phyloP scores from a whole-genome alignment of 2,797 vertebrate species.

The Cossypha niveicapilla region DNA sequence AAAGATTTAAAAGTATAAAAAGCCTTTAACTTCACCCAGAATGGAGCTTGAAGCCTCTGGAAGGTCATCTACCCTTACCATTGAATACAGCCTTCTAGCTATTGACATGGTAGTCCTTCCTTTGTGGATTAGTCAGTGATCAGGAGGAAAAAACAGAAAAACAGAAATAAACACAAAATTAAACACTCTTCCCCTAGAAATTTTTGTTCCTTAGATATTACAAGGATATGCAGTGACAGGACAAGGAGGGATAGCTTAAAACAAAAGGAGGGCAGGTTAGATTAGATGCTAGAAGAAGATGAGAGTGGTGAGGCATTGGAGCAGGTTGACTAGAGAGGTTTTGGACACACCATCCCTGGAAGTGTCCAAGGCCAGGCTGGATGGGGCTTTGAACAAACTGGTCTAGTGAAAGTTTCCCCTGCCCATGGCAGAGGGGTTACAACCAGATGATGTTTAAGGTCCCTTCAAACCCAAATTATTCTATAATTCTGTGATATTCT shows the following conservation, averaged over 20 bases:
- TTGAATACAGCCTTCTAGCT: neutral
- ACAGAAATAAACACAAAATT: neutral
- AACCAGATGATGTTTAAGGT: neutral
- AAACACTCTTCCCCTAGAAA: neutral
- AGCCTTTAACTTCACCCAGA: neutral
- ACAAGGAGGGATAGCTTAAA: neutral
- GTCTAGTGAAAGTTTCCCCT: neutral
- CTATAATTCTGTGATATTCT: neutral
- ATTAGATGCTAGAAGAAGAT: neutral
- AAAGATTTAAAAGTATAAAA: neutral
- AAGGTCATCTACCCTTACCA: neutral
- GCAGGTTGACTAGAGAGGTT: neutral
- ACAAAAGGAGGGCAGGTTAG: neutral
- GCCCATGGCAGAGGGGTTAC: neutral
- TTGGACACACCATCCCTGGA: fast-evolving
- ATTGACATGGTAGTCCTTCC: neutral
- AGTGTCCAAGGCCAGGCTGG: neutral
- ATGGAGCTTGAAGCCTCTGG: neutral
- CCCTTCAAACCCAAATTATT: neutral
- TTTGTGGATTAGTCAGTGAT: neutral
- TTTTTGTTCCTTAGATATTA: neutral
- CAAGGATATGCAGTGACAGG: neutral
- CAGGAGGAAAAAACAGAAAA: neutral
- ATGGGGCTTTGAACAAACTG: neutral
- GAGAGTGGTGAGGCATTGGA: neutral